Evolutionary conservation across 2,113 vertebrate species (phyloP), one percentile per base, ranked within the genome.

Genomic region (Notothenia coriiceps): DNA sequence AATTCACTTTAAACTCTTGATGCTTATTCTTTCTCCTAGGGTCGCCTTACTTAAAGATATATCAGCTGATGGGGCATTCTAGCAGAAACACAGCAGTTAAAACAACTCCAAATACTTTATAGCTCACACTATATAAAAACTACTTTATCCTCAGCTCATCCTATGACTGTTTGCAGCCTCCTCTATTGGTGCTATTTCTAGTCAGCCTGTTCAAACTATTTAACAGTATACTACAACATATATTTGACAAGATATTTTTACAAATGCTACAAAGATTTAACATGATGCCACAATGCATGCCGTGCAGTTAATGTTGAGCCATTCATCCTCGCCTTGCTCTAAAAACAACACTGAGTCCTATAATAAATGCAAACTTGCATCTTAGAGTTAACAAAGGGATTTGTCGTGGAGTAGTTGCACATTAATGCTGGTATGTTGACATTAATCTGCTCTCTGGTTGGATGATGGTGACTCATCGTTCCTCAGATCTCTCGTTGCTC

Each of bases 401-500:
- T 62, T 65, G 74, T 47, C 2, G 8, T 62, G 4, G 61, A 44
- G 3, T 46, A 0, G 8, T 22, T 25, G 44, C 14, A 64, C 20
- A 15, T 15, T 5, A 29, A 17, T 5, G 63, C 17, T 10, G 17
- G 29, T 29, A 9, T 17, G 20, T 61, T 61, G 15, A 43, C 44
- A 18, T 50, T 18, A 50, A 17, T 18, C 15, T 50, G 25, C 47
- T 7, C 47, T 50, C 15, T 33, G 5, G 13, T 67, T n/a, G 17
- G 25, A n/a, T 18, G 29, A 9, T 47, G 44, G 9, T 12, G 22
- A 25, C 17, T 15, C 29, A 44, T 13, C 55, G 63, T 22, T 18
- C 40, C 25, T 93, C 86, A 93, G 54, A 92, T 83, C 47, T 87
- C 71, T 6, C 72, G 60, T 22, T 78, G 87, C 51, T 59, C 64